Conservation (phyloP, 2,888 invertebrate genomes). For the Phengaris arion region DNA sequence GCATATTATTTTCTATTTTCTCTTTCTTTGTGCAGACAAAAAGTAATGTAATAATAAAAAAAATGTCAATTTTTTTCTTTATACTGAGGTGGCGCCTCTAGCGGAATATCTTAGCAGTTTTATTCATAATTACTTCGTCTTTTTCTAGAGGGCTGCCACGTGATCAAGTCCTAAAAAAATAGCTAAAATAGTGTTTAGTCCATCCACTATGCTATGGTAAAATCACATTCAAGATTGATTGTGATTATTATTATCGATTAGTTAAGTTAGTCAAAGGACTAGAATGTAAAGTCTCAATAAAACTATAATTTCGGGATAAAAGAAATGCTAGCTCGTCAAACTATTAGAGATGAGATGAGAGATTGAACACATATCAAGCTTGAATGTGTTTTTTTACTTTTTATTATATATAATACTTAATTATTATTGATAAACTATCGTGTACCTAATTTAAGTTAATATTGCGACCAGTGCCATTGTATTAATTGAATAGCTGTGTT, state of each 20-base stretch:
- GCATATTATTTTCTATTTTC: no score
- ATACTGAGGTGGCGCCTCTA: no score
- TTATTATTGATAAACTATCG: neutral
- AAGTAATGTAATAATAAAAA: no score
- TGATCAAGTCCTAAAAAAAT: neutral
- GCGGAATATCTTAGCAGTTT: no score
- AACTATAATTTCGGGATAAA: no score
- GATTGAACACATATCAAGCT: neutral
- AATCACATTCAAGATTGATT: conserved; percentile 3
- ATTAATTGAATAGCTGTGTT: conserved; percentile 21
- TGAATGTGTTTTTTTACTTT: neutral
- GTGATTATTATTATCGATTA: neutral
- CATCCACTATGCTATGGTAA: neutral
- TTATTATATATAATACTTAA: neutral
- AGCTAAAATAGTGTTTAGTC: neutral
- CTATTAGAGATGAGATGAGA: no score
- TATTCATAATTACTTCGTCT: no score
- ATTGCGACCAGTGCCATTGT: conserved; percentile 22
- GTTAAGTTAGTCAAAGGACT: neutral
- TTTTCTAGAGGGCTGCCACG: neutral
- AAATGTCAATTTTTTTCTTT: no score
- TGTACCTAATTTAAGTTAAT: conserved; percentile 22
- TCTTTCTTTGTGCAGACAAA: no score
- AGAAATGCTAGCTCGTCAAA: no score
- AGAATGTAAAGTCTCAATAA: no score